phyloP scores from a whole-genome alignment of 2,113 vertebrate species.

The Callorhinus ursinus region DNA sequence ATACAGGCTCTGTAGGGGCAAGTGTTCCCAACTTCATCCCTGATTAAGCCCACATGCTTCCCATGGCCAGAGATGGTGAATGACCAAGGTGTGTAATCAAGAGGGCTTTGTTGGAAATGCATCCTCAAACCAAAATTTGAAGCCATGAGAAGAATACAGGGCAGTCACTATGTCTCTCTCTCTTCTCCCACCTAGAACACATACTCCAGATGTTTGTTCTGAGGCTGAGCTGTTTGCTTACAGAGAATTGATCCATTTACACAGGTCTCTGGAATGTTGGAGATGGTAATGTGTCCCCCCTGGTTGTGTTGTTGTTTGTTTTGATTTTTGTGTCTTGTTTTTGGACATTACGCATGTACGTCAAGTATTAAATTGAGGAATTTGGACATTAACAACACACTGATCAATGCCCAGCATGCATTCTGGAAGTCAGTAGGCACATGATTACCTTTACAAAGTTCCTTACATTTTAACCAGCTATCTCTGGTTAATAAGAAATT shows the following conservation, averaged over 20 bases:
- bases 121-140: not conserved
- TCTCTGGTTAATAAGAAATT: not conserved
- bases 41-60: not conserved
- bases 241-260: not conserved
- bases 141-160: not conserved
- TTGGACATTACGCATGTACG: not conserved
- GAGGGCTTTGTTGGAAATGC: not conserved
- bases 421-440: not conserved
- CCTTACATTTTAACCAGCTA: not conserved
- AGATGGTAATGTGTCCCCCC: not conserved
- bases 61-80: not conserved
- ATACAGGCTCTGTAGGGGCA: not conserved
- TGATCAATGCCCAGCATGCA: accelerated
- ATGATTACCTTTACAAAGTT: not conserved
- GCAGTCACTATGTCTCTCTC: too few relatives aligned
- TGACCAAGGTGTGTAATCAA: accelerated
- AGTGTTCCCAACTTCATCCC: accelerated
- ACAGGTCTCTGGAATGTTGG: not conserved
- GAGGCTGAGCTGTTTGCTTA: too few relatives aligned
- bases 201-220: too few relatives aligned
- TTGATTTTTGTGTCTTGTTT: not conserved
- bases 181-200: not conserved
- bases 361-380: not conserved
- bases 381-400: not conserved
- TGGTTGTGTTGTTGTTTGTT: not conserved